Percentiles rank a stretch among this genome's conserved stretches.
Conservation (phyloP, 2,888 invertebrate species). For the Venustoraphidia nigricollis region DNA sequence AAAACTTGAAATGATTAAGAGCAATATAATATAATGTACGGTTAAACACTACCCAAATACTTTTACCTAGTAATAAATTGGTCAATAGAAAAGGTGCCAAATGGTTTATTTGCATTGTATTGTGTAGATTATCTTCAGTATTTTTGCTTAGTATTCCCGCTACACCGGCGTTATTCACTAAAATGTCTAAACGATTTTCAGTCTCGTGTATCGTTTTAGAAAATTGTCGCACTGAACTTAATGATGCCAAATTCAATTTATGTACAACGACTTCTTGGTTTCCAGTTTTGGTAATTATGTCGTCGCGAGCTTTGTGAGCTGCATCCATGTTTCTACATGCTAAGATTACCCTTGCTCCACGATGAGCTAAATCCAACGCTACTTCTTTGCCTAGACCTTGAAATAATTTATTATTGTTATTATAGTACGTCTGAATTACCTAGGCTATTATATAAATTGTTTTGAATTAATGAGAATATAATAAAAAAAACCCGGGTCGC, state of each 20-base stretch:
- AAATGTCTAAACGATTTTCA: conserved; percentile 34
- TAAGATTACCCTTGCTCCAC: conserved; percentile 64
- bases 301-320: conserved; percentile 52
- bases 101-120: conserved; percentile 46
- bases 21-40: too few relatives aligned
- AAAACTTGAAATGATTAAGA: too few relatives aligned
- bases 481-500: too few relatives aligned
- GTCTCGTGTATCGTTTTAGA: conserved; percentile 33
- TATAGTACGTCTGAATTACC: too few relatives aligned
- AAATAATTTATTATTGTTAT: too few relatives aligned
- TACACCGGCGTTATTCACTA: conserved; percentile 43
- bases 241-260: conserved; percentile 31
- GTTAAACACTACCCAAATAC: too few relatives aligned
- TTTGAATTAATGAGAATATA: too few relatives aligned
- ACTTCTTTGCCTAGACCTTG: conserved; percentile 54
- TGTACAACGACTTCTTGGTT: conserved; percentile 47
- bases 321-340: conserved; percentile 61
- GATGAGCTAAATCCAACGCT: conserved; percentile 48
- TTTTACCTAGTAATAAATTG: conserved; percentile 32
- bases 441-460: too few relatives aligned
- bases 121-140: conserved; percentile 42
- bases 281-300: conserved; percentile 45
- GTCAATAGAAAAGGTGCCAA: conserved; percentile 52
- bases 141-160: conserved; percentile 26
- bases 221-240: conserved; percentile 35